A percentile compares a stretch with the other conserved stretches of the same genome.
phyloP scores from a whole-genome alignment of 2,113 vertebrate species.

The Sceloporus undulatus region DNA sequence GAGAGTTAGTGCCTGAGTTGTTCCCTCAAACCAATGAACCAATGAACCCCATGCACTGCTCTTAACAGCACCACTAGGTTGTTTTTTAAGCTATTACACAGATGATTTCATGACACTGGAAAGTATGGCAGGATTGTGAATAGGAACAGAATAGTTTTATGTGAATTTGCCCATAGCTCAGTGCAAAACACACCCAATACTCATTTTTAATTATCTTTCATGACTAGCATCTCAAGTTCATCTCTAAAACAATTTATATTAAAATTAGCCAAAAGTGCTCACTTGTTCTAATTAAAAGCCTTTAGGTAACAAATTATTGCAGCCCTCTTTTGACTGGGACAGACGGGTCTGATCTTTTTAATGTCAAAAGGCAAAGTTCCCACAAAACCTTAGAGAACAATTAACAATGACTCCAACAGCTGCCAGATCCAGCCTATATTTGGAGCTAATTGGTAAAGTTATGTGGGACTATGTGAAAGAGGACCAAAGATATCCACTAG shows the following conservation, averaged over 20 bases:
- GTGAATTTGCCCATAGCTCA: slow-evolving; percentile 1
- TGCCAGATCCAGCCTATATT: slow-evolving; percentile 33
- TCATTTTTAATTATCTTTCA: slow-evolving; percentile 46
- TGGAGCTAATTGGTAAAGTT: slow-evolving; percentile 33
- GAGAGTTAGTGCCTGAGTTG: no score
- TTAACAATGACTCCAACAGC: slow-evolving; percentile 31
- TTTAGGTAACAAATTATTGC: slow-evolving; percentile 42
- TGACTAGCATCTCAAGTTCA: slow-evolving; percentile 24
- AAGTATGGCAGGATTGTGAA: not conserved
- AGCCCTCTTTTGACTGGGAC: slow-evolving; percentile 31
- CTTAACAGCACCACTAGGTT: not conserved
- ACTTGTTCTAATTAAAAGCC: slow-evolving; percentile 40
- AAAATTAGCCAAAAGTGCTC: slow-evolving; percentile 32
- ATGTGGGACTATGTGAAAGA: not conserved
- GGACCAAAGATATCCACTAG: not conserved
- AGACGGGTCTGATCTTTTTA: slow-evolving; percentile 17
- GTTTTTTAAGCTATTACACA: not conserved
- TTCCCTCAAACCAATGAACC: no score
- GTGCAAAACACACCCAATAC: not conserved
- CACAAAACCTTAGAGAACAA: slow-evolving; percentile 41
- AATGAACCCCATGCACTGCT: no score
- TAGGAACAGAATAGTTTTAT: slow-evolving; percentile 1
- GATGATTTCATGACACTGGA: not conserved
- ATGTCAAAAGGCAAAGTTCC: slow-evolving; percentile 31
- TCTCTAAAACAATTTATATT: slow-evolving; percentile 34